A percentile compares a stretch with the other conserved stretches of the same genome.
phyloP scores from a whole-genome alignment of 64 coral and sea anemone genomes.

The Stichodactyla mertensii region DNA sequence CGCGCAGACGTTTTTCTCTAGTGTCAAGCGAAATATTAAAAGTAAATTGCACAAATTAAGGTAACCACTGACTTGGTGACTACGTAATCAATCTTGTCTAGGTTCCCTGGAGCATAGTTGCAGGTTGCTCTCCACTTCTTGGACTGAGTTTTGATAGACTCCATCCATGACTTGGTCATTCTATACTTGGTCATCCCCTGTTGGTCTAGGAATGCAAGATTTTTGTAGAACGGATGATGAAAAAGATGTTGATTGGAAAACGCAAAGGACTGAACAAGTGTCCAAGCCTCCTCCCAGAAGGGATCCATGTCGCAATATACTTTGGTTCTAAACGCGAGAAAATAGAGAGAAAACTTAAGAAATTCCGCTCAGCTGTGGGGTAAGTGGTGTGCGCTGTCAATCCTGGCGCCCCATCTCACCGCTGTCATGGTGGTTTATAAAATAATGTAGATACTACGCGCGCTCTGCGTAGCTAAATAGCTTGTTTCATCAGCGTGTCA shows the following conservation, averaged over 20 bases:
- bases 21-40: too few relatives aligned
- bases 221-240: not conserved
- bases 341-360: too few relatives aligned
- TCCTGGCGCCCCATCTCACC: too few relatives aligned
- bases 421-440: too few relatives aligned
- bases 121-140: not conserved
- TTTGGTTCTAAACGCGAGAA: not conserved
- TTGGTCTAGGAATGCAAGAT: not conserved
- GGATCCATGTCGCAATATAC: not conserved
- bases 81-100: not conserved
- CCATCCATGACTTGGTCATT: not conserved
- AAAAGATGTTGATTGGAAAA: not conserved
- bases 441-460: too few relatives aligned
- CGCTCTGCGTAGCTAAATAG: too few relatives aligned
- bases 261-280: not conserved
- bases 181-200: not conserved
- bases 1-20: too few relatives aligned
- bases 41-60: too few relatives aligned
- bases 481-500: too few relatives aligned
- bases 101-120: not conserved
- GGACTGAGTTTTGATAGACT: not conserved
- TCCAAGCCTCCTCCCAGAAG: not conserved
- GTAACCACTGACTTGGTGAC: not conserved
- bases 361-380: too few relatives aligned
- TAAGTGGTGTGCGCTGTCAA: too few relatives aligned